Percentiles rank a stretch among this genome's conserved stretches.
phyloP scores from a whole-genome alignment of 1,140 invertebrate genomes.

The Brachionus rotundiformis region DNA sequence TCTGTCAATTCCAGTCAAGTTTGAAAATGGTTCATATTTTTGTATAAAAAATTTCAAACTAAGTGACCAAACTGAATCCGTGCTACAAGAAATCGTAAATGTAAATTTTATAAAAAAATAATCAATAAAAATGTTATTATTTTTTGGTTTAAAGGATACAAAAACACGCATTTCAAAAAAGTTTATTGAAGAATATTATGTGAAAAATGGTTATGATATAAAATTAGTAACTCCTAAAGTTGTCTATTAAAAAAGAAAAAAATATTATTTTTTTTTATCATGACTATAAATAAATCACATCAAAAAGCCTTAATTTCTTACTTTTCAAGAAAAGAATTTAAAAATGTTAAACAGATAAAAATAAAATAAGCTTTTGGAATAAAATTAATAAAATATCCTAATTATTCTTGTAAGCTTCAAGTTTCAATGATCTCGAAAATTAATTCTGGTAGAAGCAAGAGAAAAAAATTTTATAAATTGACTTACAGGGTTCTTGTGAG shows the following conservation, averaged over 20 bases:
- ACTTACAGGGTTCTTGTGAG: no score
- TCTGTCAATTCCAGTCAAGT: conserved; percentile 44
- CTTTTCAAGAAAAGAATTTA: no score
- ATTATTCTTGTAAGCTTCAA: no score
- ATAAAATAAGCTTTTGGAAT: no score
- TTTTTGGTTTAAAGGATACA: not conserved
- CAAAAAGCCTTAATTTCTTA: not conserved
- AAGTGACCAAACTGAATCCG: not conserved
- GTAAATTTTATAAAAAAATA: no score
- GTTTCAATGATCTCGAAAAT: no score
- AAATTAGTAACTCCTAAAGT: conserved; percentile 34
- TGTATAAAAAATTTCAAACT: conserved; percentile 14
- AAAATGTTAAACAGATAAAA: no score
- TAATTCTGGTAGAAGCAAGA: no score
- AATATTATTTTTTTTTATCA: not conserved
- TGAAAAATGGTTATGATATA: not conserved
- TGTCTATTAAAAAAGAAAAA: not conserved
- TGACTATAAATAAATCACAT: not conserved
- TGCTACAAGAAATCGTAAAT: not conserved
- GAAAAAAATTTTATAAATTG: no score
- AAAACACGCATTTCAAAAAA: conserved; percentile 20
- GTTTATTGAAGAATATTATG: not conserved
- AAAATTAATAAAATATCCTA: no score
- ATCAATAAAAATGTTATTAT: no score
- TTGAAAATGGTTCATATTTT: conserved; percentile 20